These are phyloP conservation scores for Eupelmus urozonus DNA, from an alignment of 2,888 invertebrate genomes.

Conservation along the genomic window DNA sequence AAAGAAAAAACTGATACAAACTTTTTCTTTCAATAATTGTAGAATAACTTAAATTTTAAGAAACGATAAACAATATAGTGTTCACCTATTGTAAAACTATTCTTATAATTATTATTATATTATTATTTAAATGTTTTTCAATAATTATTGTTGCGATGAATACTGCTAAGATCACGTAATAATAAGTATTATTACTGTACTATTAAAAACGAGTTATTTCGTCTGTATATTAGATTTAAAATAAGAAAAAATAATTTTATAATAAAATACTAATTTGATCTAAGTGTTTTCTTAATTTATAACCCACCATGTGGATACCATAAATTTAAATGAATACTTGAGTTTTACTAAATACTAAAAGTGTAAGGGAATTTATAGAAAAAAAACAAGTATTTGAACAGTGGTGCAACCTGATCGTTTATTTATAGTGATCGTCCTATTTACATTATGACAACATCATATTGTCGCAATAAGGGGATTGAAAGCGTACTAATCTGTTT, in stretches of 20 bases:
- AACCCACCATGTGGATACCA: conserved; percentile 6
- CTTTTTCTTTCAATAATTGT: conserved; percentile 48
- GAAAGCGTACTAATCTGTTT: conserved; percentile 42
- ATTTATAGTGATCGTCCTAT: conserved; percentile 71
- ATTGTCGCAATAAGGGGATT: conserved; percentile 51
- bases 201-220: conserved; percentile 62
- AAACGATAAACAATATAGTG: conserved; percentile 55
- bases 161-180: conserved; percentile 59
- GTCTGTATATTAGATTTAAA: conserved; percentile 64
- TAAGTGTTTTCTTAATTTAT: conserved; percentile 45
- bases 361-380: conserved; percentile 21
- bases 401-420: conserved; percentile 65
- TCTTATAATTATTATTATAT: conserved; percentile 41
- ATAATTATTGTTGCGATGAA: conserved; percentile 58
- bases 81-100: conserved; percentile 59
- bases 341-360: not conserved
- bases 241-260: conserved; percentile 65
- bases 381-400: conserved; percentile 39
- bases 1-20: conserved; percentile 32
- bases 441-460: conserved; percentile 69
- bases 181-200: conserved; percentile 61
- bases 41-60: conserved; percentile 47
- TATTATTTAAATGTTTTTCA: conserved; percentile 59
- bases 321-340: no score
- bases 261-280: conserved; percentile 64